Conservation (phyloP, 2,888 invertebrate species). For the Brenthis daphne region DNA sequence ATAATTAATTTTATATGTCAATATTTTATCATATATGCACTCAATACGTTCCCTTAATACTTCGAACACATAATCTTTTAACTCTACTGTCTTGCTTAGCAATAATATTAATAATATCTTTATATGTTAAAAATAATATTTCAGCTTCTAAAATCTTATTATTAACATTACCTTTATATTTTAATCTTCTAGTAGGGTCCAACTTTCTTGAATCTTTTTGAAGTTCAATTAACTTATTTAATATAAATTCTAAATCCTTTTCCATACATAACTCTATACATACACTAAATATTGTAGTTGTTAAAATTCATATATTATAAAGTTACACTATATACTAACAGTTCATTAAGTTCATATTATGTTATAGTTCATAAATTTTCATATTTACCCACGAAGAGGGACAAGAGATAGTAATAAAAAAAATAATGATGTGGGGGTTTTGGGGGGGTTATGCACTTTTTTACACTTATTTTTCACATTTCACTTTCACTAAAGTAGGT, state of each 20-base stretch:
- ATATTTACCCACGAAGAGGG: background rate
- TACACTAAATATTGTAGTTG: background rate
- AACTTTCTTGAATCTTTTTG: background rate
- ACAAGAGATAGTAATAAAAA: too few species aligned
- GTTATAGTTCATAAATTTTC: background rate
- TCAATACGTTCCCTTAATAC: background rate
- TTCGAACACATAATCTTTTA: background rate
- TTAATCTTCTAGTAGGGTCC: background rate
- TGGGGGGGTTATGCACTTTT: too few species aligned
- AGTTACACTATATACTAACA: too few species aligned
- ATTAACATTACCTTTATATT: background rate
- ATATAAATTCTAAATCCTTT: background rate
- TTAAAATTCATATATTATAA: background rate
- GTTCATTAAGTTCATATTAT: too few species aligned
- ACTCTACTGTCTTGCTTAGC: background rate
- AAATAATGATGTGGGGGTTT: too few species aligned
- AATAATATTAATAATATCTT: background rate
- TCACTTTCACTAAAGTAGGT: too few species aligned
- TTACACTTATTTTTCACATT: too few species aligned
- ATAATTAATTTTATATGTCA: background rate
- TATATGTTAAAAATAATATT: background rate
- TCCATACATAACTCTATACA: background rate
- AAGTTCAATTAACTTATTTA: background rate
- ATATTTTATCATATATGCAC: background rate
- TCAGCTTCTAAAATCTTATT: slow-evolving; percentile 1